Conservation (phyloP, 1,140 invertebrate species). For the Drosophila suzukii region DNA sequence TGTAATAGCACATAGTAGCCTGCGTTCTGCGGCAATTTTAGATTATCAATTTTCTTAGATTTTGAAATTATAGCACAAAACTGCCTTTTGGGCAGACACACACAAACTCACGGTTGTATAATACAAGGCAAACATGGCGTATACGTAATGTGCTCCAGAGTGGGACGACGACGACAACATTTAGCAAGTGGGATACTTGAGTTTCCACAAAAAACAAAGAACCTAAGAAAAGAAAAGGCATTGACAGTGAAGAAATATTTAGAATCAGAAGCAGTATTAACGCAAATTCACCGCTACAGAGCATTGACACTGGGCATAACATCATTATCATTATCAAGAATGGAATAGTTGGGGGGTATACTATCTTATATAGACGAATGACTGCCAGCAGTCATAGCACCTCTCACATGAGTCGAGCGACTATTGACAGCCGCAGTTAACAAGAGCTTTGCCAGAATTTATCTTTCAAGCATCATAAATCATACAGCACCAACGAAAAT, state of each 20-base stretch:
- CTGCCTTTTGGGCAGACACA: slow-evolving; percentile 44
- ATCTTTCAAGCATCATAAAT: slow-evolving; percentile 83
- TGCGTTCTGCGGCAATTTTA: slow-evolving; percentile 16
- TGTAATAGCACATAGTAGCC: slow-evolving; percentile 2
- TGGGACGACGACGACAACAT: slow-evolving; percentile 16
- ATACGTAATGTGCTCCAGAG: slow-evolving; percentile 64
- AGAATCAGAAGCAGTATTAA: slow-evolving; percentile 30
- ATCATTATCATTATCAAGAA: slow-evolving; percentile 41
- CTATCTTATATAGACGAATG: slow-evolving; percentile 23
- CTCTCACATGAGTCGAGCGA: slow-evolving; percentile 34
- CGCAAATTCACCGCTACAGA: slow-evolving; percentile 70
- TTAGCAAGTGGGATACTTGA: slow-evolving; percentile 12
- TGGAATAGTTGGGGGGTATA: background rate
- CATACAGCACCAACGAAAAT: slow-evolving; percentile 46
- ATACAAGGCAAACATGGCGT: slow-evolving; percentile 21
- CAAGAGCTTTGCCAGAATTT: slow-evolving; percentile 70
- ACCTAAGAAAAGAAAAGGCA: background rate
- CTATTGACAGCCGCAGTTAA: slow-evolving; percentile 77
- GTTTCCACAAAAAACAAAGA: background rate
- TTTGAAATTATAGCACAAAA: slow-evolving; percentile 45
- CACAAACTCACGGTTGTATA: background rate
- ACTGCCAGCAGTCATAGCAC: slow-evolving; percentile 15
- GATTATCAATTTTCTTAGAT: slow-evolving; percentile 36
- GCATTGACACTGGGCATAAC: slow-evolving; percentile 67
- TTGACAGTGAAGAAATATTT: slow-evolving; percentile 4